phyloP scores from a whole-genome alignment of 2,888 invertebrate genomes.

The Dastarcus helophoroides region DNA sequence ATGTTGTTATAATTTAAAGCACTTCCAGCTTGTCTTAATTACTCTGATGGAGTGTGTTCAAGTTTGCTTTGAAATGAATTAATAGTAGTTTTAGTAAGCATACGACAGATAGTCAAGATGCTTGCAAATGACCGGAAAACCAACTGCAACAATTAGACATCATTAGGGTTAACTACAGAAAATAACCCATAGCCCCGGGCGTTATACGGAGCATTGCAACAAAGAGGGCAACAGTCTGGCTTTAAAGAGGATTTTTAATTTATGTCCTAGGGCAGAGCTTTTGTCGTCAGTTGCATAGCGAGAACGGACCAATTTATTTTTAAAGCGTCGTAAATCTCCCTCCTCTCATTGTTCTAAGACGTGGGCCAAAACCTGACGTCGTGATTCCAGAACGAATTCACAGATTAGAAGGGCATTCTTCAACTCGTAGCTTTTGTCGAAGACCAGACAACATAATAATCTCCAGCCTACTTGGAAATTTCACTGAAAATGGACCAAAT shows the following conservation, averaged over 20 bases:
- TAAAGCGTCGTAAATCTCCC: slow-evolving; percentile 30
- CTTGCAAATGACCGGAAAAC: too few species aligned
- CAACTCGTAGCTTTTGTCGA: too few species aligned
- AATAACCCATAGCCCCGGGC: neutral
- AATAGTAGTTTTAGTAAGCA: too few species aligned
- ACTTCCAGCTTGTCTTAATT: too few species aligned
- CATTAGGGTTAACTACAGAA: neutral
- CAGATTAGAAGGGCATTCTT: neutral
- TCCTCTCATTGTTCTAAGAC: slow-evolving; percentile 28
- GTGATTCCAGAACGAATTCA: neutral
- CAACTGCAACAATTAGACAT: neutral
- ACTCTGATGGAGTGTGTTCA: too few species aligned
- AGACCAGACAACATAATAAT: neutral
- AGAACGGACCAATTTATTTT: slow-evolving; percentile 29
- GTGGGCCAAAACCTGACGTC: slow-evolving; percentile 8
- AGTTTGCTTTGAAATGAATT: too few species aligned
- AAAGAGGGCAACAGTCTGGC: slow-evolving; percentile 1
- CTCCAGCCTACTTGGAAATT: slow-evolving; percentile 1
- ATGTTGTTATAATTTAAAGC: too few species aligned
- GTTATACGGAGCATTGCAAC: neutral
- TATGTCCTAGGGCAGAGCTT: slow-evolving; percentile 26
- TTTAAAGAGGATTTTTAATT: slow-evolving; percentile 22
- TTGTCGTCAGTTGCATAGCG: slow-evolving; percentile 31
- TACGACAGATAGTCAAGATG: too few species aligned
- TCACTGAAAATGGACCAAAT: neutral